phyloP scores from a whole-genome alignment of 2,888 invertebrate genomes.

The Tiliacea aurago region DNA sequence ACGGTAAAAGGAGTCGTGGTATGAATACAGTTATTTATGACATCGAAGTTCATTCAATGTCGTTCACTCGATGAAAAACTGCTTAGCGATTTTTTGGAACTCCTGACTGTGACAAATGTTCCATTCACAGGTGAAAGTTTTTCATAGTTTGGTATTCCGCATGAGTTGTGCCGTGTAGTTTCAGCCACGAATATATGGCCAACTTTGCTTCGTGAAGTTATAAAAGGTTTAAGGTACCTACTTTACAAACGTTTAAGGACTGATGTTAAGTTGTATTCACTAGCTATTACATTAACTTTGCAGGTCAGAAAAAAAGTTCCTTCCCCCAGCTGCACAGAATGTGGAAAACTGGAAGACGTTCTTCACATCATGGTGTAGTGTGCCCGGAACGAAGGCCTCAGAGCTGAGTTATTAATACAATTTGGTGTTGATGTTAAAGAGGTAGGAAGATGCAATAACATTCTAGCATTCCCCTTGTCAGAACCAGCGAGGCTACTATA shows the following conservation, averaged over 20 bases:
- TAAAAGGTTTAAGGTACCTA: slow-evolving; percentile 8
- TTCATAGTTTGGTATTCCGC: slow-evolving; percentile 41
- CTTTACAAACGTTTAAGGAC: slow-evolving; percentile 1
- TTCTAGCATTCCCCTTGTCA: too few relatives aligned
- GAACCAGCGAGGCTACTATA: too few relatives aligned
- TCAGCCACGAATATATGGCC: slow-evolving; percentile 20
- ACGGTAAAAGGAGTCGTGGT: slow-evolving; percentile 71
- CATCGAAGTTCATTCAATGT: slow-evolving; percentile 60
- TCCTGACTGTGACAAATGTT: slow-evolving; percentile 44
- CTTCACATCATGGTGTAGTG: too few relatives aligned
- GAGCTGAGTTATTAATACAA: too few relatives aligned
- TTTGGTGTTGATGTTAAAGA: too few relatives aligned
- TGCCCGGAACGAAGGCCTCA: too few relatives aligned
- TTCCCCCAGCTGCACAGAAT: too few relatives aligned
- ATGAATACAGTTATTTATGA: slow-evolving; percentile 78
- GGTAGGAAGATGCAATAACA: too few relatives aligned
- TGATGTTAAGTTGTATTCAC: neutral
- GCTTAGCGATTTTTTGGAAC: slow-evolving; percentile 58
- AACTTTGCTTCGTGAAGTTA: slow-evolving; percentile 31
- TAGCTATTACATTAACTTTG: too few relatives aligned
- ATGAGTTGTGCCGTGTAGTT: slow-evolving; percentile 26
- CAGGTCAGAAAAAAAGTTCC: too few relatives aligned
- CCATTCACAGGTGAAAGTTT: slow-evolving; percentile 56
- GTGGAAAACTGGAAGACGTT: too few relatives aligned
- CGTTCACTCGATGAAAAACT: slow-evolving; percentile 62